Conservation (phyloP, 2,888 invertebrate genomes). For the Torymus aiolomorphi region DNA sequence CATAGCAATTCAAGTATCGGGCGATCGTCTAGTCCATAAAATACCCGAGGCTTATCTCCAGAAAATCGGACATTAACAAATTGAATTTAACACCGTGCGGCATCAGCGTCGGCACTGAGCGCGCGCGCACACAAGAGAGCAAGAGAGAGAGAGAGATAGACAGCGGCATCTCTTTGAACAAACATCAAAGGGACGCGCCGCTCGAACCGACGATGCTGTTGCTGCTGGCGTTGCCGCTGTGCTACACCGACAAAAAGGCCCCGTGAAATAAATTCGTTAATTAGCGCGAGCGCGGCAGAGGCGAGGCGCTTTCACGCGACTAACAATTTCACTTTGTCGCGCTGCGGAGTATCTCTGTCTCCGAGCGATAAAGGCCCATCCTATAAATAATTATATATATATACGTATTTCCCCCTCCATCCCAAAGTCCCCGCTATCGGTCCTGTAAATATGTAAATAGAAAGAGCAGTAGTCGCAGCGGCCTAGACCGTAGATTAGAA, state of each 20-base stretch:
- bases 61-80: constrained; percentile 35
- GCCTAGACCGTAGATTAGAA: constrained; percentile 53
- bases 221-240: no score
- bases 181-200: constrained; percentile 10
- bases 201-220: neutral
- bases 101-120: neutral
- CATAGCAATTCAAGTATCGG: constrained; percentile 15
- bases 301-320: constrained; percentile 24
- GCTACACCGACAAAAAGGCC: neutral
- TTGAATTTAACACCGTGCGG: constrained; percentile 29
- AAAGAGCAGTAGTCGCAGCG: constrained; percentile 48
- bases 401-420: neutral
- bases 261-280: constrained; percentile 32
- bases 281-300: neutral
- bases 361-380: constrained; percentile 12
- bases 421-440: neutral
- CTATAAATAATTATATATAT: constrained; percentile 40
- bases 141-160: no score
- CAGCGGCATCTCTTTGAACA: neutral
- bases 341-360: constrained; percentile 5
- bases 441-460: constrained; percentile 61
- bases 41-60: neutral
- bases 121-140: no score
- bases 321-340: constrained; percentile 15
- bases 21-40: constrained; percentile 3